Conservation (phyloP, 2,113 vertebrate species). For the Chionomys nivalis region DNA sequence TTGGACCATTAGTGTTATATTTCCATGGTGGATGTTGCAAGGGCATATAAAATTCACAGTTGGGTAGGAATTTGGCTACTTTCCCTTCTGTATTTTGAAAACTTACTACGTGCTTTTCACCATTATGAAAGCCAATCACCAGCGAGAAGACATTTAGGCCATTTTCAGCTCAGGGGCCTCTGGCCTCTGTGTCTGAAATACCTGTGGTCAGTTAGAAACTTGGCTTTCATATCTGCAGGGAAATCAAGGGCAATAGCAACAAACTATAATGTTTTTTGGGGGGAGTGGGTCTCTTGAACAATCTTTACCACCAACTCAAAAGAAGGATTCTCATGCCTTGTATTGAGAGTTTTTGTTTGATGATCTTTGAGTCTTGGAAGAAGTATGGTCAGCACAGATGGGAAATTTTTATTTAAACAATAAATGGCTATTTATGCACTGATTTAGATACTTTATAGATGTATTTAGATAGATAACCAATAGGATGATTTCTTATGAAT, state of each 20-base stretch:
- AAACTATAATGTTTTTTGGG: background rate
- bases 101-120: background rate
- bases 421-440: background rate
- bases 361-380: background rate
- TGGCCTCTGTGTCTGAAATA: background rate
- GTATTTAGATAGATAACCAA: background rate
- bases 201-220: background rate
- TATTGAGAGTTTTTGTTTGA: background rate
- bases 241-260: background rate
- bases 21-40: too few species aligned
- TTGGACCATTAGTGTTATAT: too few species aligned
- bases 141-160: background rate
- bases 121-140: background rate
- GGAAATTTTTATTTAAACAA: too few species aligned
- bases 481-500: background rate
- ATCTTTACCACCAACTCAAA: background rate
- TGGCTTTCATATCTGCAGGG: background rate
- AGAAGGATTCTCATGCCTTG: background rate
- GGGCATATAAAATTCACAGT: too few species aligned
- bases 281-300: background rate
- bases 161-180: background rate
- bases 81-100: background rate
- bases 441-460: background rate
- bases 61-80: background rate
- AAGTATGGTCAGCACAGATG: background rate